A percentile compares a stretch with the other conserved stretches of the same genome.
These are phyloP conservation scores for Apis laboriosa DNA, from an alignment of 1,140 invertebrate genomes.

Conservation along the genomic window DNA sequence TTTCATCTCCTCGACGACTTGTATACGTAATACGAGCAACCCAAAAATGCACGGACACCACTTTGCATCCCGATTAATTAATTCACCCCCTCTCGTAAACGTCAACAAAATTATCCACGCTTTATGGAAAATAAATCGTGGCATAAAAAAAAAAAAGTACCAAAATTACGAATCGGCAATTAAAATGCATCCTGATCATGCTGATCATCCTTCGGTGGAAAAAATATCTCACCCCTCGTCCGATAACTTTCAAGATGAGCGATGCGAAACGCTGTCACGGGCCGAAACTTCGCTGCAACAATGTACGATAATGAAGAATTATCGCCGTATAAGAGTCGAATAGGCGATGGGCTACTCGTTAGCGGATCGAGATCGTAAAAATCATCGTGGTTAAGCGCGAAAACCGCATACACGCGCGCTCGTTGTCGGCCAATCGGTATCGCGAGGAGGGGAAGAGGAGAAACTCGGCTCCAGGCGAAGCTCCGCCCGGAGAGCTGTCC, in stretches of 20 bases:
- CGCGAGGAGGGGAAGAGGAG: constrained; percentile 17
- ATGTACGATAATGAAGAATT: constrained; percentile 82
- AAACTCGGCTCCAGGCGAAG: background rate
- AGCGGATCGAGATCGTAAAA: constrained; percentile 77
- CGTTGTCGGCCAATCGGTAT: constrained; percentile 47
- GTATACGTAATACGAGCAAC: constrained; percentile 27
- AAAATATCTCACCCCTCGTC: constrained; percentile 29
- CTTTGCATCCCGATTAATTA: constrained; percentile 57
- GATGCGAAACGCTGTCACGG: constrained; percentile 10
- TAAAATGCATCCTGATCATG: constrained; percentile 74
- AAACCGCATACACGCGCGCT: background rate
- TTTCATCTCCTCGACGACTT: constrained; percentile 28
- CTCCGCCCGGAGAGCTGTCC: constrained; percentile 50
- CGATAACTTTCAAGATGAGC: constrained; percentile 55
- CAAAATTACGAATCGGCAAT: constrained; percentile 59
- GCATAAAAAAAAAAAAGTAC: background rate
- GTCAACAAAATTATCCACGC: constrained; percentile 57
- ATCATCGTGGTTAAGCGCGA: constrained; percentile 67
- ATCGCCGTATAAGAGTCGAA: constrained; percentile 77
- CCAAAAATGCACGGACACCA: constrained; percentile 51
- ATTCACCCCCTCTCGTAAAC: constrained; percentile 55
- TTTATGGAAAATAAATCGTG: constrained; percentile 30
- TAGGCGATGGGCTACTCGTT: constrained; percentile 77
- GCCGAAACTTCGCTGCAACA: constrained; percentile 68
- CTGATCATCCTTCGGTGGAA: constrained; percentile 42